Base-by-base conservation (phyloP, 2,888 invertebrate genomes). In the Galeruca laticollis region DNA sequence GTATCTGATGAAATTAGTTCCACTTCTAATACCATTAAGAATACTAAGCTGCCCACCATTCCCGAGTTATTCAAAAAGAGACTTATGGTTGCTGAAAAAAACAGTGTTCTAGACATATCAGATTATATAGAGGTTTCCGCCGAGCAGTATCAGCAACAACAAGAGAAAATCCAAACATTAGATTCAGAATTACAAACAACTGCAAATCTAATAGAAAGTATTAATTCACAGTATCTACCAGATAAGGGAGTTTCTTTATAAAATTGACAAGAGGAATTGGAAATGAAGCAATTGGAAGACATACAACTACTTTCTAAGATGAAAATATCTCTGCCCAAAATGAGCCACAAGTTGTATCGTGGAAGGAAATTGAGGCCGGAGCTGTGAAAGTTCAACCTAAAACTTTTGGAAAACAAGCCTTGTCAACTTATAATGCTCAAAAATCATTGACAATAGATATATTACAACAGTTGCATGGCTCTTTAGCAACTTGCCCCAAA, bases 391-490 rank as follows among this genome's bases (percentile, higher is more conserved):
- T 90, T 11, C 87, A 88, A 77, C 90, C 90, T 0, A 82, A 86
- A 65, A 88, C 88, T 82, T 88, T 89, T 70, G 90, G 90, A 69
- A 87, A 88, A 76, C 87, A 78, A 76, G 94, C 93, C 1, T 85
- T 93, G 86, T 87, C 89, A 40, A 93, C 91, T 0, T 90, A 91
- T 76, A 88, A 91, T 79, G 88, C 88, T 1, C 92, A 94, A 78
- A 90, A 92, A 72, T 86, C 88, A 9, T 80, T 94, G 33, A 94
- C 94, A 2, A 84, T 92, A 67, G 93, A 94, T 51, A 88, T 92
- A 4, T 86, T 95, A 2, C 89, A 92, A 74, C 89, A 89, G 78
- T 85, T 95, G 33, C 94, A 95, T 83, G 88, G 88, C 69, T 92
- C 94, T 0, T 84, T 95, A 8, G 88, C 88, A 51, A 88, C 89